Base-by-base conservation (phyloP, 2,797 vertebrate genomes). In the Ambastaia sidthimunki region DNA sequence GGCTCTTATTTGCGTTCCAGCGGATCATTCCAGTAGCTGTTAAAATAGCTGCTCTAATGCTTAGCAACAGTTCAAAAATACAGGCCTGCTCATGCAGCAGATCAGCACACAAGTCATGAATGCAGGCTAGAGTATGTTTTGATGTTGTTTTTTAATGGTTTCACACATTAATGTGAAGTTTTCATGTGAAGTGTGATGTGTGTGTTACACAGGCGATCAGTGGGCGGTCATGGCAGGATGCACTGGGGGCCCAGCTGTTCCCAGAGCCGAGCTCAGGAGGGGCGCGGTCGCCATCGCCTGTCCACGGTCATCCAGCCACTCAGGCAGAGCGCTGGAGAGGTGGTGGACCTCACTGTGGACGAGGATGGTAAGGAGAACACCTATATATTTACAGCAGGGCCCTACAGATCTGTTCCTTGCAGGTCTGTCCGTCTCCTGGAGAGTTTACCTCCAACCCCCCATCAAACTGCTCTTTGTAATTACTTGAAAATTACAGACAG, bases 301-400 rank as follows among this genome's bases (percentile, higher is more conserved):
- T 98, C 97, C 87, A 99, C 97, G 0, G 97, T 99, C 88, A 99
- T 99, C 87, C 98, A 99, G 86, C 98, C 98, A 0, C 92, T 99
- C 85, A 93, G 97, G 71, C 98, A 98, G 92, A 98, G 89, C 7
- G 94, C 97, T 1, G 96, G 96, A 0, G 98, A 99, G 92, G 97
- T 99, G 55, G 98, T 99, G 88, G 98, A 99, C 88, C 97, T 99
- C 87, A 99, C 98, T 0, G 96, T 99, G 62, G 98, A 99, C 85
- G 98, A 99, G 91, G 98, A 99, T 79, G 98, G 98, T 99, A 90
- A 91, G 93, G 78, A 74, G 21, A 68, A 50, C 4, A 21, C 4
- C 16, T 19, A 34, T 48, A 63, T n/a, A 15, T 13, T 15, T 50
- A 16, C 12, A 50, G 16, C 21, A 59, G 2, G 3, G 15, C 16